phyloP scores from a whole-genome alignment of 2,113 vertebrate genomes.

The Oryctolagus cuniculus region mOryCun1.1 NC_091442.1:35789001-35789500 shows the following conservation, averaged over 20 bases:
- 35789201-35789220: constrained; percentile 47
- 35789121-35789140: neutral
- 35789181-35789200: constrained; percentile 13
- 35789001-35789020: neutral
- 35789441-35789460: neutral
- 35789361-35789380: neutral
- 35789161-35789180: constrained; percentile 34
- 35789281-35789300: constrained; percentile 47
- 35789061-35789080: neutral
- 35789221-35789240: constrained; percentile 6
- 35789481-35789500: neutral
- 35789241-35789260: constrained; percentile 24
- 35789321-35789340: neutral
- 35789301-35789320: constrained; percentile 45
- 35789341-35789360: neutral
- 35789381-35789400: neutral
- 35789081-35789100: no score
- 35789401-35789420: neutral
- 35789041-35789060: neutral
- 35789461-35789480: no score
- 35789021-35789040: constrained; percentile 36
- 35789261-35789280: neutral
- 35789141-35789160: constrained; percentile 16
- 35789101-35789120: constrained; percentile 6
- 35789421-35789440: neutral